These are phyloP conservation scores for Augochlorella aurata DNA, from an alignment of 2,888 invertebrate genomes.

Conservation along the genomic window DNA sequence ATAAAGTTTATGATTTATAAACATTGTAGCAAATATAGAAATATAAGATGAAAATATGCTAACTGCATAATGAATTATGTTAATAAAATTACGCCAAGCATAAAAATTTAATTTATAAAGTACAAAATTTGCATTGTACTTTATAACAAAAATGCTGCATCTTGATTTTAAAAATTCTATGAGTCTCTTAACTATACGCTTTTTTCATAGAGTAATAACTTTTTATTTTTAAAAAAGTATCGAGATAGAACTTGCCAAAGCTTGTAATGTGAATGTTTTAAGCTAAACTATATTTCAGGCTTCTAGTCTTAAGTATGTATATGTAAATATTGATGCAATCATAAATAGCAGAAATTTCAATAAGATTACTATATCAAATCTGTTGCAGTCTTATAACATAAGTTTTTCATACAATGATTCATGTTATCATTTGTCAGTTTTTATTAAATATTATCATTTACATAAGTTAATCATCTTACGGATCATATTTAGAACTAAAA, in stretches of 20 bases:
- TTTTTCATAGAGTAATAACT: conserved; percentile 19
- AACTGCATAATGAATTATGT: conserved; percentile 55
- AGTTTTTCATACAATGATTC: conserved; percentile 30
- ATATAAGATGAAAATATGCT: conserved; percentile 31
- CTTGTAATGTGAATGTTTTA: conserved; percentile 44
- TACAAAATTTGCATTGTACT: conserved; percentile 19
- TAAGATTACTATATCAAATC: conserved; percentile 9
- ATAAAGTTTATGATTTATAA: conserved; percentile 28
- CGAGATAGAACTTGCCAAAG: conserved; percentile 24
- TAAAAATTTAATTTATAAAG: conserved; percentile 28
- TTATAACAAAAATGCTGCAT: conserved; percentile 33
- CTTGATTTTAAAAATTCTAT: conserved; percentile 17
- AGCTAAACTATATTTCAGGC: conserved; percentile 35
- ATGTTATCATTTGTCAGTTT: conserved; percentile 27
- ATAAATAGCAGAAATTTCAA: conserved; percentile 14
- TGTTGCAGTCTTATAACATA: conserved; percentile 19
- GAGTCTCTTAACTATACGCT: conserved; percentile 13
- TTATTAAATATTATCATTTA: conserved; percentile 22
- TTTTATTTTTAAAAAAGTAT: conserved; percentile 16
- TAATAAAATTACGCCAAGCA: conserved; percentile 21
- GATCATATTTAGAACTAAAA: conserved; percentile 7
- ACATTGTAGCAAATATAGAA: conserved; percentile 13
- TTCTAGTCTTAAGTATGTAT: conserved; percentile 31
- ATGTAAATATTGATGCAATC: conserved; percentile 18
- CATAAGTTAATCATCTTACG: conserved; percentile 22